Percentiles rank a stretch among this genome's conserved stretches.
Evolutionary conservation across 2,113 vertebrate genomes (phyloP).

Genomic region (Climacteris rufus): DNA sequence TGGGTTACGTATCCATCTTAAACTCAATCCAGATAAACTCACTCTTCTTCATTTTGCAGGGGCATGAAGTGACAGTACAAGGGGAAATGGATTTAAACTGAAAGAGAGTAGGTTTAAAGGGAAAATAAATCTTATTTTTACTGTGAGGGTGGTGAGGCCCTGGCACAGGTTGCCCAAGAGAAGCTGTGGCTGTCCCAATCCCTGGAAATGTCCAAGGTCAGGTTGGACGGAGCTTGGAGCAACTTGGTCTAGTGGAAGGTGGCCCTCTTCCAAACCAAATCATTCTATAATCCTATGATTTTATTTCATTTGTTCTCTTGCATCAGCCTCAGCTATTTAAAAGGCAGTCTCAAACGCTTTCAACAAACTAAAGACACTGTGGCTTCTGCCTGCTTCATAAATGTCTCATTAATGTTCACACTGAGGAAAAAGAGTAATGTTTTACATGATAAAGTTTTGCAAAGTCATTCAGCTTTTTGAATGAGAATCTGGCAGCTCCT

Average conservation of each 20-base stretch:
- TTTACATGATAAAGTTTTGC: background rate
- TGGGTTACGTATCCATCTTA: background rate
- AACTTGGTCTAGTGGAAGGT: background rate
- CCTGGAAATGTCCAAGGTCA: background rate
- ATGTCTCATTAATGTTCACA: background rate
- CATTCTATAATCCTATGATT: background rate
- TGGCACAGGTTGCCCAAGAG: background rate
- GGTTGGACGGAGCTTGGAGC: background rate
- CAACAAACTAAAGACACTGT: background rate
- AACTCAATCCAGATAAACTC: background rate
- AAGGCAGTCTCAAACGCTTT: background rate
- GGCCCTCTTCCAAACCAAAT: background rate
- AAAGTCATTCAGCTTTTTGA: background rate
- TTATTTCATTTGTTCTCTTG: background rate
- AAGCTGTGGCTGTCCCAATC: background rate
- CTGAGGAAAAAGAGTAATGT: background rate
- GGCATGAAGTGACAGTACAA: background rate
- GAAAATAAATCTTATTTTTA: background rate
- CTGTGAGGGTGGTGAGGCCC: rapidly evolving
- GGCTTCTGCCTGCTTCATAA: background rate
- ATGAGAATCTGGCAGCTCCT: background rate
- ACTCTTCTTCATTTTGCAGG: background rate
- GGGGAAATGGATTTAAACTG: background rate
- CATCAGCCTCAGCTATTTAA: background rate
- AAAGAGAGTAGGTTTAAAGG: background rate